Percentiles rank a stretch among this genome's conserved stretches.
Evolutionary conservation across 1,140 invertebrate genomes (phyloP).

Genomic region (Apocrypta bakeri): DNA sequence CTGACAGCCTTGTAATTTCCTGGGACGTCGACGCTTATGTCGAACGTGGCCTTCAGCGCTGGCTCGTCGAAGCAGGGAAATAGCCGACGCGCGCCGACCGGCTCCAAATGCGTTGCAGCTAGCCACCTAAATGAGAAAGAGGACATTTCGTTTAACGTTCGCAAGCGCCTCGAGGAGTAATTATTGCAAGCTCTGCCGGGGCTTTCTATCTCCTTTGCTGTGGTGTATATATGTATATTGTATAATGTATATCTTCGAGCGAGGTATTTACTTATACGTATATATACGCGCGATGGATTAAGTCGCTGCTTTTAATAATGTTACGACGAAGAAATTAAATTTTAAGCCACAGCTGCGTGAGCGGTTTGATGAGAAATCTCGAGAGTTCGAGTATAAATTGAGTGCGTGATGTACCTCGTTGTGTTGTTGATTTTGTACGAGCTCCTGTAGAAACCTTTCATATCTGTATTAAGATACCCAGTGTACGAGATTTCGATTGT

Average conservation of each 20-base stretch:
- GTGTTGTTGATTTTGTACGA: constrained; percentile 77
- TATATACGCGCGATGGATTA: too few species aligned
- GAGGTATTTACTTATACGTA: too few species aligned
- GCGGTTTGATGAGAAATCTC: not conserved
- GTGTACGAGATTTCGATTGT: constrained; percentile 73
- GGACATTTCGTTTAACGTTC: not conserved
- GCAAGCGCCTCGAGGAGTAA: not conserved
- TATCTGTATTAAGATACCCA: constrained; percentile 76
- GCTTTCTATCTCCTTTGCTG: too few species aligned
- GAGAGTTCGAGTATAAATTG: not conserved
- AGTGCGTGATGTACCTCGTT: constrained; percentile 60
- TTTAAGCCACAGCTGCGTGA: not conserved
- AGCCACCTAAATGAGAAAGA: constrained; percentile 65
- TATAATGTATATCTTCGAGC: too few species aligned
- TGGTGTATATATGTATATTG: too few species aligned
- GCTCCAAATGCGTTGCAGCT: constrained; percentile 78
- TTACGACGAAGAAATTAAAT: not conserved
- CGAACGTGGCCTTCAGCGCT: constrained; percentile 78
- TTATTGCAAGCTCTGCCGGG: not conserved
- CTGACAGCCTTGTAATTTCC: constrained; percentile 66
- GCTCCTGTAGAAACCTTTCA: constrained; percentile 88
- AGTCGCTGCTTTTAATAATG: too few species aligned
- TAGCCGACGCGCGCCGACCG: constrained; percentile 77
- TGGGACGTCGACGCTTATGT: constrained; percentile 69
- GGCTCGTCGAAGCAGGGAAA: constrained; percentile 85